Evolutionary conservation across 2,797 vertebrate genomes (phyloP).

Genomic region (Rhincodon typus): DNA sequence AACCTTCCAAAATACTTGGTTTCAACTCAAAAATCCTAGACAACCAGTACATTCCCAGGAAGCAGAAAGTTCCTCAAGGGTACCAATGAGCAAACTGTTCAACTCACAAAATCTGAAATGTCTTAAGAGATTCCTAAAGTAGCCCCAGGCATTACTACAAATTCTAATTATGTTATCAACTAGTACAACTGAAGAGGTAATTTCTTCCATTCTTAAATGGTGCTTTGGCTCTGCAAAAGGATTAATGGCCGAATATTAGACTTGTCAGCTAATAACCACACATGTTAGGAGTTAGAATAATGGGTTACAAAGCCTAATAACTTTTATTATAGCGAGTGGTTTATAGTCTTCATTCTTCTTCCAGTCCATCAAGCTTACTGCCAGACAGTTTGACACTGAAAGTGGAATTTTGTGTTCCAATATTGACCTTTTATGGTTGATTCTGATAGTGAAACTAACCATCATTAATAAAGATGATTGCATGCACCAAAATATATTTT

Average conservation of each 20-base stretch:
- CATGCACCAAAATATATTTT: neutral
- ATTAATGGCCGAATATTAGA: slow-evolving; percentile 10
- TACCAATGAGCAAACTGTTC: neutral
- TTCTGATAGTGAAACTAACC: neutral
- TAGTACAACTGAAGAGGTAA: neutral
- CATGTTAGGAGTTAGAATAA: neutral
- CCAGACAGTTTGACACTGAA: neutral
- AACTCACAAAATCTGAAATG: neutral
- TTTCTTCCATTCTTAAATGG: slow-evolving; percentile 1
- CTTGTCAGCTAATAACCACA: neutral
- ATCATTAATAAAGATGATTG: neutral
- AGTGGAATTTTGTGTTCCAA: neutral
- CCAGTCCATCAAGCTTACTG: neutral
- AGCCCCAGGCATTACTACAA: neutral
- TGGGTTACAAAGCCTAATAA: neutral
- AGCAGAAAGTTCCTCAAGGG: neutral
- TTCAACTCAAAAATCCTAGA: neutral
- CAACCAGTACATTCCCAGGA: neutral
- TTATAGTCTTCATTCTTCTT: neutral
- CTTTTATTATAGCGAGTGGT: neutral
- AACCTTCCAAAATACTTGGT: neutral
- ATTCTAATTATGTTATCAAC: neutral
- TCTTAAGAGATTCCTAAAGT: neutral
- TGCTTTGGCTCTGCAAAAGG: neutral
- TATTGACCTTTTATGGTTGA: neutral